These are phyloP conservation scores for Urosaurus nigricauda DNA, from an alignment of 2,797 vertebrate genomes.

Conservation along the genomic window DNA sequence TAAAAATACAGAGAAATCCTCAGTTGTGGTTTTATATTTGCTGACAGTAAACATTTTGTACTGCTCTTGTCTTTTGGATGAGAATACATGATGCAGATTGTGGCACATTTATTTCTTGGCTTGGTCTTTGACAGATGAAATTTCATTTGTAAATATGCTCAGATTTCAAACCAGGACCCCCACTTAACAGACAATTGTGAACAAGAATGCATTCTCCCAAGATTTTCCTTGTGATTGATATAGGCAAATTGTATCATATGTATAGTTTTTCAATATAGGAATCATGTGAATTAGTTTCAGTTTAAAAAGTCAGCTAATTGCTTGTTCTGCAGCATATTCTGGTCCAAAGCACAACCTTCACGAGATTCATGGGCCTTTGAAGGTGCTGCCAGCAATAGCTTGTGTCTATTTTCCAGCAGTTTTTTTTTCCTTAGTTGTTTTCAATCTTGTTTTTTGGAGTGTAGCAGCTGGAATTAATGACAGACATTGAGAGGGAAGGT, in stretches of 20 bases:
- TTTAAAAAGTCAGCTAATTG: constrained; percentile 59
- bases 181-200: constrained; percentile 2
- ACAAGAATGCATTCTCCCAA: constrained; percentile 28
- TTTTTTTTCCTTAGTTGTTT: constrained; percentile 48
- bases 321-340: constrained; percentile 44
- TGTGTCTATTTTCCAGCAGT: constrained; percentile 51
- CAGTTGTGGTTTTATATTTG: constrained; percentile 38
- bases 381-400: constrained; percentile 26
- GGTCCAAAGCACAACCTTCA: constrained; percentile 21
- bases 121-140: constrained; percentile 43
- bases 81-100: constrained; percentile 1
- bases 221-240: background rate
- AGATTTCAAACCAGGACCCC: constrained; percentile 24
- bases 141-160: constrained; percentile 34
- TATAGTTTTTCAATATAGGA: background rate
- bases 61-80: constrained; percentile 38
- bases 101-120: constrained; percentile 39
- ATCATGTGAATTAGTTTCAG: constrained; percentile 40
- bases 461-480: constrained; percentile 79
- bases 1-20: background rate
- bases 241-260: constrained; percentile 24
- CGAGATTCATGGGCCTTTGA: constrained; percentile 52
- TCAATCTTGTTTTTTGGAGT: constrained; percentile 43
- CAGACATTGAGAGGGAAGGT: constrained; percentile 76
- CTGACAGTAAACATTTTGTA: fast-evolving